Percentiles rank a stretch among this genome's conserved stretches.
Evolutionary conservation across 2,113 vertebrate species (phyloP).

Genomic region (Pituophis catenifer): DNA sequence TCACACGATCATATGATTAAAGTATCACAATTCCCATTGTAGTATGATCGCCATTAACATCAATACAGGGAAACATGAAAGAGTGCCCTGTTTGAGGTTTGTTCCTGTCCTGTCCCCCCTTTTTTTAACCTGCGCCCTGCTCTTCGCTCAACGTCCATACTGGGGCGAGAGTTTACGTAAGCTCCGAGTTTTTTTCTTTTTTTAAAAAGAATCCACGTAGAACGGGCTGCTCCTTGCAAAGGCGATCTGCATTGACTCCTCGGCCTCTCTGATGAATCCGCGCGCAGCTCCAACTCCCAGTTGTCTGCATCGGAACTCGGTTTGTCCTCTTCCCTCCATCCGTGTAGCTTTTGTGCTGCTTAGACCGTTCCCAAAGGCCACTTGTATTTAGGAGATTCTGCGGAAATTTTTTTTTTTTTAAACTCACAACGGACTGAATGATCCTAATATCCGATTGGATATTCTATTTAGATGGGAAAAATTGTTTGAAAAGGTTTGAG

Average conservation of each 20-base stretch:
- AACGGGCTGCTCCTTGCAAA: background rate
- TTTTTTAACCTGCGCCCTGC: background rate
- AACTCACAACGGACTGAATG: background rate
- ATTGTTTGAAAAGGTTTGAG: conserved; percentile 1
- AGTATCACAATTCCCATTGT: background rate
- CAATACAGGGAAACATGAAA: background rate
- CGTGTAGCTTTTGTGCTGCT: background rate
- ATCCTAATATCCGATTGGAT: background rate
- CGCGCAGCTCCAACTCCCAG: background rate
- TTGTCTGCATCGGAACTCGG: no score
- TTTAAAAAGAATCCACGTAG: background rate
- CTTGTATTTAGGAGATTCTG: background rate
- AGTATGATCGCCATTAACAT: background rate
- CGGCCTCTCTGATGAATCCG: background rate
- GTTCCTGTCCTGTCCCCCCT: background rate
- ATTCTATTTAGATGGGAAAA: background rate
- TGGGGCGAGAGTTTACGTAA: background rate
- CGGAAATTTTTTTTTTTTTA: background rate
- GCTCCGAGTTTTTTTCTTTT: no score
- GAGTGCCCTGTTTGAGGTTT: background rate
- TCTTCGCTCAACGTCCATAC: background rate
- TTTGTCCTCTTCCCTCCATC: background rate
- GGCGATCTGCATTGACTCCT: background rate
- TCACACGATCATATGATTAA: background rate
- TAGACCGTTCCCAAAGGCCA: background rate